Conservation (phyloP, 2,797 vertebrate species). For the Melanotaenia maccullochi region DNA sequence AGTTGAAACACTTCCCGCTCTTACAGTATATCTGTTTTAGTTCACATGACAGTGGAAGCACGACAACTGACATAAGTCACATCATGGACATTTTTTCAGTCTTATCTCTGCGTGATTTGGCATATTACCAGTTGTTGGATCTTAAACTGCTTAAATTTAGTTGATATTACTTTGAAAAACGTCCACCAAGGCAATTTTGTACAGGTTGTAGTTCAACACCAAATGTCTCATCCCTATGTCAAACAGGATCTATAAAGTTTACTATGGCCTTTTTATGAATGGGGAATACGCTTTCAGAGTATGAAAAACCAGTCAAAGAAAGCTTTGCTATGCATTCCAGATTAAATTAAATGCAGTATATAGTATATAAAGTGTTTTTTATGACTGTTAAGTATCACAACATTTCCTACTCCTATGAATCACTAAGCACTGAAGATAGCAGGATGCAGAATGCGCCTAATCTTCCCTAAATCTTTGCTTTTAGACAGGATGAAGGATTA, state of each 20-base stretch:
- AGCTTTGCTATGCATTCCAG: background rate
- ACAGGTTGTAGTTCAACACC: background rate
- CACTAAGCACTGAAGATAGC: slow-evolving; percentile 31
- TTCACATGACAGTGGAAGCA: background rate
- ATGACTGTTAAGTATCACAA: slow-evolving; percentile 8
- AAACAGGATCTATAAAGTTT: background rate
- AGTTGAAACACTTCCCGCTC: background rate
- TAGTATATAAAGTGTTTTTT: slow-evolving; percentile 7
- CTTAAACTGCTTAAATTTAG: background rate
- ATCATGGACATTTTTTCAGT: background rate
- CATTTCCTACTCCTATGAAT: slow-evolving; percentile 26
- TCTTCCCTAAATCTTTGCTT: slow-evolving; percentile 61
- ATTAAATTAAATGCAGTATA: background rate
- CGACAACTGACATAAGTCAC: background rate
- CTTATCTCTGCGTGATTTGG: background rate
- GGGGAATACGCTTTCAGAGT: background rate
- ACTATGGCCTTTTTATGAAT: background rate
- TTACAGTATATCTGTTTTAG: background rate
- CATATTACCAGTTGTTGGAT: background rate
- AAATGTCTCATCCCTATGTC: background rate
- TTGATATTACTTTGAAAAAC: background rate
- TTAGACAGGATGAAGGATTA: slow-evolving; percentile 78
- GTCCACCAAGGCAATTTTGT: background rate
- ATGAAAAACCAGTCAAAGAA: background rate
- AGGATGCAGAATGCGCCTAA: slow-evolving; percentile 26